These are phyloP conservation scores for Sericinus montela DNA, from an alignment of 2,888 invertebrate genomes.

Conservation along the genomic window DNA sequence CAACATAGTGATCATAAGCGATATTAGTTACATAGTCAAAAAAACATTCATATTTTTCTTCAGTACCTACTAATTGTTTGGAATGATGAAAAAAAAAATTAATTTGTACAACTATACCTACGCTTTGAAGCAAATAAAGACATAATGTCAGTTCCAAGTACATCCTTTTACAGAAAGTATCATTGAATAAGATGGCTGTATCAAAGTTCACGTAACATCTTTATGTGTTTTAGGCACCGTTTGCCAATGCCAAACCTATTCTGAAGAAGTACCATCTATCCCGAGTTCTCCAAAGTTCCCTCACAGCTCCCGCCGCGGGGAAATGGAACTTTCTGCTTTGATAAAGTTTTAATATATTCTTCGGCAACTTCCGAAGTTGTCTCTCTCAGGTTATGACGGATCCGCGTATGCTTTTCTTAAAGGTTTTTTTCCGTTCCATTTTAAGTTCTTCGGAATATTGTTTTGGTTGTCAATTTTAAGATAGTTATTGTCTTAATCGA, in stretches of 20 bases:
- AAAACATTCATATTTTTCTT: too few relatives aligned
- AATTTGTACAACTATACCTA: too few relatives aligned
- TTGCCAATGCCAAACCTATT: slow-evolving; percentile 34
- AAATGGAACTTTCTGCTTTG: slow-evolving; percentile 73
- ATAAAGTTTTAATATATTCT: slow-evolving; percentile 79
- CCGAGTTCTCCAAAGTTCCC: slow-evolving; percentile 32
- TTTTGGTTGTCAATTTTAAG: too few relatives aligned
- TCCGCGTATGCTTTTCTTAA: slow-evolving; percentile 37
- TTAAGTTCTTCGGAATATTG: neutral
- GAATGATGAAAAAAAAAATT: too few relatives aligned
- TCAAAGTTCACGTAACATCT: slow-evolving; percentile 6
- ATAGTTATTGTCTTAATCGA: too few relatives aligned
- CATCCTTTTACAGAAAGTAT: neutral
- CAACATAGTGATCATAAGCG: too few relatives aligned
- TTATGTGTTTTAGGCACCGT: slow-evolving; percentile 20
- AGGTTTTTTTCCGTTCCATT: slow-evolving; percentile 21
- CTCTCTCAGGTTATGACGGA: slow-evolving; percentile 61
- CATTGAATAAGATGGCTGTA: slow-evolving; percentile 10
- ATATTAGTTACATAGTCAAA: too few relatives aligned
- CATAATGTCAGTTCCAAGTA: neutral
- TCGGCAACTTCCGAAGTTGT: slow-evolving; percentile 64
- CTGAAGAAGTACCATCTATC: slow-evolving; percentile 31
- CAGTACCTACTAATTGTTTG: too few relatives aligned
- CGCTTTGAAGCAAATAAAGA: too few relatives aligned
- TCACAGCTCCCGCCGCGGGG: slow-evolving; percentile 43